A percentile compares a stretch with the other conserved stretches of the same genome.
These are phyloP conservation scores for Taurulus bubalis DNA, from an alignment of 2,113 vertebrate genomes.

Conservation along the genomic window DNA sequence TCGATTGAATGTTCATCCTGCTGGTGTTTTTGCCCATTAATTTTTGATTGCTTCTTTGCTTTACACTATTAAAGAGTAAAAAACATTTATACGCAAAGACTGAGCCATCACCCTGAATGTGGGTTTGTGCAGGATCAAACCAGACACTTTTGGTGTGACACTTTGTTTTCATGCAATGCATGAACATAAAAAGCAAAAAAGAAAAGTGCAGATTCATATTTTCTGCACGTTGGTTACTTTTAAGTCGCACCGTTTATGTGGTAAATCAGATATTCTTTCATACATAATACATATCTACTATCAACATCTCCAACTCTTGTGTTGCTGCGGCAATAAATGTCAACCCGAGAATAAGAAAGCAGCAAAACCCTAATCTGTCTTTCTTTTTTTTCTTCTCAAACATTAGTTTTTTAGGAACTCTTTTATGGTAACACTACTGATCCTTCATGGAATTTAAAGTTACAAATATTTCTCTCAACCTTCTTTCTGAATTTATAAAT, in stretches of 20 bases:
- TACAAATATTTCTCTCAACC: neutral
- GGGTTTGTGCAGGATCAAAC: conserved; percentile 77
- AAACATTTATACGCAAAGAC: conserved; percentile 81
- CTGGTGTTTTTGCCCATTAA: conserved; percentile 85
- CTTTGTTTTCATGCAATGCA: conserved; percentile 66
- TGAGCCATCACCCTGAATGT: conserved; percentile 76
- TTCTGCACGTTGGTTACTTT: conserved; percentile 65
- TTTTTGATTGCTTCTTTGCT: conserved; percentile 85
- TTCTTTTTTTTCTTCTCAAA: conserved; percentile 1
- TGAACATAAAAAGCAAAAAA: conserved; percentile 52
- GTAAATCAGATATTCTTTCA: conserved; percentile 59
- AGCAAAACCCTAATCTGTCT: neutral
- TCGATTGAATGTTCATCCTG: conserved; percentile 85
- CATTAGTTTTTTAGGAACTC: neutral
- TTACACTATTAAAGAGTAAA: conserved; percentile 82
- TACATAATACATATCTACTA: conserved; percentile 64
- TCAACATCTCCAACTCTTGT: conserved; percentile 45
- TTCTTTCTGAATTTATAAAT: neutral
- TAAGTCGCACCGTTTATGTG: conserved; percentile 62
- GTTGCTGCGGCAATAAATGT: conserved; percentile 41
- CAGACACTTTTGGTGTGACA: conserved; percentile 67
- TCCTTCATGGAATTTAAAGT: conserved; percentile 1
- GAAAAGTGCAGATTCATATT: conserved; percentile 68
- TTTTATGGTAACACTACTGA: neutral
- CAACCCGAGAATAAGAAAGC: conserved; percentile 31